Evolutionary conservation across 2,888 invertebrate species (phyloP).

Genomic region (Eledone cirrhosa): DNA sequence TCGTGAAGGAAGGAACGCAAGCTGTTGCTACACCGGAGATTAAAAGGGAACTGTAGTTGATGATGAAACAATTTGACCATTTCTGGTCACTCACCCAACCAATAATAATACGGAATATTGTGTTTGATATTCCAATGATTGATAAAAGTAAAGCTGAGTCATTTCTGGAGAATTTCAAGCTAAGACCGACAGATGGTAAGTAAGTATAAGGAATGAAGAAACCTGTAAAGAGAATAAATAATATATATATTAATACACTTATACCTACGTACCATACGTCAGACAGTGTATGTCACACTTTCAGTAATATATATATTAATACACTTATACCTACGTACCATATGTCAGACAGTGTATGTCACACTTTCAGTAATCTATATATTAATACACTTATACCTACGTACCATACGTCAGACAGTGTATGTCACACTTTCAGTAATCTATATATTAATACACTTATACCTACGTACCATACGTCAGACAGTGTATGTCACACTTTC

Average conservation of each 20-base stretch:
- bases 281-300: no score
- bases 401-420: no score
- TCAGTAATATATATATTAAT: no score
- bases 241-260: not conserved
- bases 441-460: no score
- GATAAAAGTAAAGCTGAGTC: slow-evolving; percentile 79
- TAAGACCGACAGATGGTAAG: slow-evolving; percentile 75
- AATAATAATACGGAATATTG: slow-evolving; percentile 85
- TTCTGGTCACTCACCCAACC: slow-evolving; percentile 77
- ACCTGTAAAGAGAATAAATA: slow-evolving; percentile 45
- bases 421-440: no score
- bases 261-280: not conserved
- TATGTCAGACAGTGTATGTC: no score
- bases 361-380: no score
- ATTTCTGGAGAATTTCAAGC: slow-evolving; percentile 53
- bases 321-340: no score
- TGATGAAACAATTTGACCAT: slow-evolving; percentile 84
- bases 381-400: no score
- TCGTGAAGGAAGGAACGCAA: slow-evolving; percentile 75
- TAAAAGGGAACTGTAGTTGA: slow-evolving; percentile 89
- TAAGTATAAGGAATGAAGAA: slow-evolving; percentile 94
- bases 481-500: no score
- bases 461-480: no score
- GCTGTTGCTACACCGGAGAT: slow-evolving; percentile 91
- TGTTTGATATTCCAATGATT: slow-evolving; percentile 90